These are phyloP conservation scores for Tiliacea citrago DNA, from an alignment of 2,888 invertebrate genomes.

Conservation along the genomic window DNA sequence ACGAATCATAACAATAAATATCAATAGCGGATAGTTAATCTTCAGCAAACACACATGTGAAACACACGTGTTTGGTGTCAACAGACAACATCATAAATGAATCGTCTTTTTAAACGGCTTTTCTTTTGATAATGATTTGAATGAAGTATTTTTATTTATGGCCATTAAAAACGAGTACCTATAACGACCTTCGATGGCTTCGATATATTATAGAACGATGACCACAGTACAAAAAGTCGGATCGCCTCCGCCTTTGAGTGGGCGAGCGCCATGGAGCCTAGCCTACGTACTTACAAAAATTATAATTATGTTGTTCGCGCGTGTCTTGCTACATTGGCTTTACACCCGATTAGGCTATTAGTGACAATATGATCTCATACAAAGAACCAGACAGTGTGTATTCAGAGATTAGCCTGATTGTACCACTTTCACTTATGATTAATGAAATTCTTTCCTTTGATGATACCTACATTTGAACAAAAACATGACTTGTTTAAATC, in stretches of 20 bases:
- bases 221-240: conserved; percentile 44
- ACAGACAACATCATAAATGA: conserved; percentile 29
- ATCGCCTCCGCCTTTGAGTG: conserved; percentile 54
- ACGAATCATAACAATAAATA: conserved; percentile 60
- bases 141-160: conserved; percentile 34
- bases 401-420: conserved; percentile 63
- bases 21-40: conserved; percentile 41
- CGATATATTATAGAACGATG: conserved; percentile 46
- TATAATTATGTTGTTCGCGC: conserved; percentile 53
- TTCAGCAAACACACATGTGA: conserved; percentile 24
- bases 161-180: conserved; percentile 30
- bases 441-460: conserved; percentile 62
- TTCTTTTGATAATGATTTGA: conserved; percentile 32
- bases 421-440: conserved; percentile 73
- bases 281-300: conserved; percentile 52
- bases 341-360: conserved; percentile 40
- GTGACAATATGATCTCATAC: conserved; percentile 59
- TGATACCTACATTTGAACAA: no score
- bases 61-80: conserved; percentile 35
- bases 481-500: conserved; percentile 46
- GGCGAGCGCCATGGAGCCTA: conserved; percentile 61
- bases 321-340: conserved; percentile 57
- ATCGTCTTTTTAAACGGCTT: conserved; percentile 12
- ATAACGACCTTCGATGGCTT: conserved; percentile 50
- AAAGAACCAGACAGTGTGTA: conserved; percentile 62